Evolutionary conservation across 2,797 vertebrate species (phyloP).

Genomic region (Clarias laeviceps): DNA sequence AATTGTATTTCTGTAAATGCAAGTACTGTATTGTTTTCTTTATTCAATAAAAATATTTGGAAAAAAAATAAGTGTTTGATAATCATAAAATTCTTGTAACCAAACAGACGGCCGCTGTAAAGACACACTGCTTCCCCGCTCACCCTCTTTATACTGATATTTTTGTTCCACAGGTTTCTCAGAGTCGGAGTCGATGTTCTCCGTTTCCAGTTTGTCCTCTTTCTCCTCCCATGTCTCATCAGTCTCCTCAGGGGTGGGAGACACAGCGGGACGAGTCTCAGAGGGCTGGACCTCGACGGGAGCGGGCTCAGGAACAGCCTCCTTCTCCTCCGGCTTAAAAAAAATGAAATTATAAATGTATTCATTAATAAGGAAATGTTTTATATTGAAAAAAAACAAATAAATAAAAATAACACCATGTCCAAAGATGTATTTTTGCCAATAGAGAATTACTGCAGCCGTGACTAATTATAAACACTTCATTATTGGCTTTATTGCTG

Average conservation of each 20-base stretch:
- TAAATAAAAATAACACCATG: no score
- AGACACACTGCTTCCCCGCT: not conserved
- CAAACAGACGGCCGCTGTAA: not conserved
- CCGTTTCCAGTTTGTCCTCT: constrained; percentile 88
- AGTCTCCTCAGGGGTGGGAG: constrained; percentile 73
- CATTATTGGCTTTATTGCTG: no score
- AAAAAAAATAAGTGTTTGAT: no score
- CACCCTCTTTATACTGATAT: constrained; percentile 94
- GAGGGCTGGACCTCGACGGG: constrained; percentile 69
- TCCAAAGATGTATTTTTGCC: no score
- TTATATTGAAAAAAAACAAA: no score
- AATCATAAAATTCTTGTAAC: not conserved
- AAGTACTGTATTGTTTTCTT: no score
- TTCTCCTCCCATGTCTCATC: constrained; percentile 97
- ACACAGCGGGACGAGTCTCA: constrained; percentile 54
- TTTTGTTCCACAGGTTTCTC: constrained; percentile 78
- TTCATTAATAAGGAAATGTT: no score
- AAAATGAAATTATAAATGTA: not conserved
- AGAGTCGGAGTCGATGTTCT: constrained; percentile 78
- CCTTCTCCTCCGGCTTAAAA: constrained; percentile 72
- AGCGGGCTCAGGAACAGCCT: constrained; percentile 71
- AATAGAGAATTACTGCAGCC: no score
- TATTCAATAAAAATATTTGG: no score
- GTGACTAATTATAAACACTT: no score
- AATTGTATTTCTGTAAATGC: no score